Conservation (phyloP, 2,888 invertebrate species). For the Orthonevra nobilis region DNA sequence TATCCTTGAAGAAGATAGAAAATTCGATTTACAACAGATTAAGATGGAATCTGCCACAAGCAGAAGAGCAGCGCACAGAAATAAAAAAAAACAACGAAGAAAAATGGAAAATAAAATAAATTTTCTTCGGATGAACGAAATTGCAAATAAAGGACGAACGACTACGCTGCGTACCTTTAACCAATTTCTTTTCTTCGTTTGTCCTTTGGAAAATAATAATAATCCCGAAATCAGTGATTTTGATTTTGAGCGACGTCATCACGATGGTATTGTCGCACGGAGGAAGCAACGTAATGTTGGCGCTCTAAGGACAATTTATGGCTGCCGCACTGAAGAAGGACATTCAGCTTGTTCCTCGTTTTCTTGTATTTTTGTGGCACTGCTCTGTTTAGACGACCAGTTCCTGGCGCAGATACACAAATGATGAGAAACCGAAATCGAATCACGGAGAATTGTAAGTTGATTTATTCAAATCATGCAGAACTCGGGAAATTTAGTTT, state of each 20-base stretch:
- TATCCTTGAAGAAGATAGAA: constrained; percentile 39
- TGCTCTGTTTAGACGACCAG: constrained; percentile 20
- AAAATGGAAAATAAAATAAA: constrained; percentile 13
- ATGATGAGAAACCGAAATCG: constrained; percentile 70
- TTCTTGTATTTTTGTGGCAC: background rate
- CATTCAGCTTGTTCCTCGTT: constrained; percentile 25
- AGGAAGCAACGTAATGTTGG: constrained; percentile 40
- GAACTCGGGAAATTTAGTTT: constrained; percentile 69
- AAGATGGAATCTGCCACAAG: constrained; percentile 69
- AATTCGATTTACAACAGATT: constrained; percentile 70
- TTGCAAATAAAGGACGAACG: constrained; percentile 57
- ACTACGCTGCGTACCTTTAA: constrained; percentile 32
- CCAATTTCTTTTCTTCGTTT: constrained; percentile 8
- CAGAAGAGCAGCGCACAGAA: constrained; percentile 48
- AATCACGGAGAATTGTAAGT: constrained; percentile 71
- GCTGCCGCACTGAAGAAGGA: constrained; percentile 17
- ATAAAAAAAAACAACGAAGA: constrained; percentile 43
- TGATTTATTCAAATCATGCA: constrained; percentile 72
- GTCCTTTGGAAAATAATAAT: constrained; percentile 69
- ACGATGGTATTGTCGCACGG: constrained; percentile 50
- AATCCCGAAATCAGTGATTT: constrained; percentile 70
- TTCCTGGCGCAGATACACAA: constrained; percentile 30
- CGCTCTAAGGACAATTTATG: constrained; percentile 54
- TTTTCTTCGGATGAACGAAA: constrained; percentile 24
- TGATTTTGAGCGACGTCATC: constrained; percentile 69